Evolutionary conservation across 35 echinoderm and acorn worm genomes (phyloP).

Genomic region (Lytechinus variegatus): DNA sequence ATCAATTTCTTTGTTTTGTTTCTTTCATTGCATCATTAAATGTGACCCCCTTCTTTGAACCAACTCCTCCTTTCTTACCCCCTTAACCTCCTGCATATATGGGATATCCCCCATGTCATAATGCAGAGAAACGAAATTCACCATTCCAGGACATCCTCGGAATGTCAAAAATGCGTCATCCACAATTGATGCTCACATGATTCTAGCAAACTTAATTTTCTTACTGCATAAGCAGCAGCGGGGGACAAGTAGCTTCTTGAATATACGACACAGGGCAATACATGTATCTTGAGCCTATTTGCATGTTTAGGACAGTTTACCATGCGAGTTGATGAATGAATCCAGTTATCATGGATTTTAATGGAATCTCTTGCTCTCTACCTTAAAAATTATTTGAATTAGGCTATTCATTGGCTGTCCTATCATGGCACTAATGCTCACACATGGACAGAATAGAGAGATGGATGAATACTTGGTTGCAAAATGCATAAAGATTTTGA

Average conservation of each 20-base stretch:
- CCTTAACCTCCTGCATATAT: background rate
- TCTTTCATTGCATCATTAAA: too few species aligned
- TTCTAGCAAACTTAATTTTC: background rate
- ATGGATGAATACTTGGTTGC: too few species aligned
- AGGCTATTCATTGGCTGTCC: too few species aligned
- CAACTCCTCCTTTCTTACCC: background rate
- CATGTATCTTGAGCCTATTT: background rate
- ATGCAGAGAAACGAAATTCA: background rate
- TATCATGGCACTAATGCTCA: too few species aligned
- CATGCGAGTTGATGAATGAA: background rate
- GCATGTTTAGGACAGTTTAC: background rate
- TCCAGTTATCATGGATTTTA: background rate
- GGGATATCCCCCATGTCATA: background rate
- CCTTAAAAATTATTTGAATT: too few species aligned
- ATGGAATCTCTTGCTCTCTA: background rate
- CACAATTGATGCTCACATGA: constrained; percentile 1
- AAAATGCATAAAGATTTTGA: too few species aligned
- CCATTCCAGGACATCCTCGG: background rate
- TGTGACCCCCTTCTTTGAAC: background rate
- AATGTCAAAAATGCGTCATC: constrained; percentile 12
- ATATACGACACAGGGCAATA: background rate
- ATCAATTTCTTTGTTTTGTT: too few species aligned
- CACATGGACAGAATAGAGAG: too few species aligned
- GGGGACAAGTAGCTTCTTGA: background rate
- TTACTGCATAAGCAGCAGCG: background rate